Percentiles rank a stretch among this genome's conserved stretches.
Evolutionary conservation across 2,113 vertebrate species (phyloP).

Genomic region (Callorhinus ursinus): DNA sequence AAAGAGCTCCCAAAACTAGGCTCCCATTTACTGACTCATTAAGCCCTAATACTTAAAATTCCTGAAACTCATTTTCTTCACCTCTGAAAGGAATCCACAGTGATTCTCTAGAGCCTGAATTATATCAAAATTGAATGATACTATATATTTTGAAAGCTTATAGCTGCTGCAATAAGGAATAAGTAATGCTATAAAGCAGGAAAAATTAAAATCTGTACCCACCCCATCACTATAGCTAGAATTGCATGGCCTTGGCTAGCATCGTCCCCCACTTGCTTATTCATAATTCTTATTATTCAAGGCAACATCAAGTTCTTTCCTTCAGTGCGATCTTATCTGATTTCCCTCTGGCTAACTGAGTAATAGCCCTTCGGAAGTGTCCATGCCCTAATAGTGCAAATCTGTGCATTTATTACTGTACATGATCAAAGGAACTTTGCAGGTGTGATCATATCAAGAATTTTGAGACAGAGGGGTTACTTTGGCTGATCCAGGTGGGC

Average conservation of each 20-base stretch:
- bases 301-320: not conserved
- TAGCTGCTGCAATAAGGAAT: not conserved
- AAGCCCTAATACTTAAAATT: not conserved
- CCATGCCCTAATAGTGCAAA: not conserved
- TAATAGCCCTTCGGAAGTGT: fast-evolving
- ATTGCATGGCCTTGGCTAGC: no score
- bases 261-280: no score
- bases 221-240: no score
- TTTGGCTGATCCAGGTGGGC: no score
- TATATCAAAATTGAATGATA: not conserved
- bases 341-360: not conserved
- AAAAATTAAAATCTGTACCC: not conserved
- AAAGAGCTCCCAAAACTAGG: not conserved
- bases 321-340: not conserved
- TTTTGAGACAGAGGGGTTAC: not conserved
- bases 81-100: no score
- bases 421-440: not conserved
- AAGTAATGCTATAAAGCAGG: not conserved
- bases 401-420: not conserved
- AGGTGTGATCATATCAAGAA: not conserved
- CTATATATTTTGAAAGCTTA: not conserved
- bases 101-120: not conserved
- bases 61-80: not conserved
- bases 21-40: not conserved
- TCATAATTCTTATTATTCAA: not conserved